A percentile compares a stretch with the other conserved stretches of the same genome.
Evolutionary conservation across 2,113 vertebrate species (phyloP).

Genomic region (Lasiurus borealis): DNA sequence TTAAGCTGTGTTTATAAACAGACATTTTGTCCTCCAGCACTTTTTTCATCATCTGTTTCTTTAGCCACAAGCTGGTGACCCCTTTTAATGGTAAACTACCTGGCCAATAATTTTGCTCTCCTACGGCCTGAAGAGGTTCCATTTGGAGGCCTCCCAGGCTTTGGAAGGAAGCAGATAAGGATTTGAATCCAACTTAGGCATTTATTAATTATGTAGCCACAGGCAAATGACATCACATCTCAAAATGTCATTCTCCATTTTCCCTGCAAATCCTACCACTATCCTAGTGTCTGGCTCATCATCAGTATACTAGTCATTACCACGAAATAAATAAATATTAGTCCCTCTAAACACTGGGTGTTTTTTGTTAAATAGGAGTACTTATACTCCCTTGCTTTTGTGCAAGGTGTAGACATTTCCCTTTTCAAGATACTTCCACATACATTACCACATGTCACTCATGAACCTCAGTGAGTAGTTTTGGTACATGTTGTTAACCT

Average conservation of each 20-base stretch:
- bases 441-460: background rate
- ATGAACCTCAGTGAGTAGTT: background rate
- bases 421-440: background rate
- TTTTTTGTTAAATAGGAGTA: background rate
- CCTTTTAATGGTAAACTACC: constrained; percentile 59
- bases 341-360: background rate
- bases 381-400: background rate
- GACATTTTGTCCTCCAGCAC: constrained; percentile 75
- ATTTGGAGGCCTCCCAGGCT: constrained; percentile 23
- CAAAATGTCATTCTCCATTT: background rate
- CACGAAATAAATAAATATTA: background rate
- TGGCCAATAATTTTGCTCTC: constrained; percentile 56
- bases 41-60: constrained; percentile 82
- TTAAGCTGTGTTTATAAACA: constrained; percentile 85
- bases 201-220: constrained; percentile 50
- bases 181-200: background rate
- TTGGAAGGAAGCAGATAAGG: background rate
- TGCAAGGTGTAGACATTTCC: background rate
- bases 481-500: background rate
- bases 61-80: constrained; percentile 75
- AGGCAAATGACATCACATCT: background rate
- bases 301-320: background rate
- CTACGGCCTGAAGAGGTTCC: background rate
- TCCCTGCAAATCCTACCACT: background rate
- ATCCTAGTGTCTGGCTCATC: background rate